A percentile compares a stretch with the other conserved stretches of the same genome.
These are phyloP conservation scores for Sardina pilchardus DNA, from an alignment of 2,113 vertebrate genomes.

Conservation along the genomic window DNA sequence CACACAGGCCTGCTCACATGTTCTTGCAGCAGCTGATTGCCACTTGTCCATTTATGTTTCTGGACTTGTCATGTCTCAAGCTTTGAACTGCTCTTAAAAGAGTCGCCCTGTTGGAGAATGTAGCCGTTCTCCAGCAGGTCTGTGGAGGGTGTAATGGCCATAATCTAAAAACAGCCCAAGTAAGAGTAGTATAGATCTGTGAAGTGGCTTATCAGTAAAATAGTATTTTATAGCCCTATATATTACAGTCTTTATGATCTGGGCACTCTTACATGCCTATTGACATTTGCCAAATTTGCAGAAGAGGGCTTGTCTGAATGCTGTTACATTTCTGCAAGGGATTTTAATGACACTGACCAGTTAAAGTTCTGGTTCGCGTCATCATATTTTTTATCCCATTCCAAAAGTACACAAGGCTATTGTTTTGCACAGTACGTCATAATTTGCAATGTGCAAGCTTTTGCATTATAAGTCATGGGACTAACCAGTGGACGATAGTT, in stretches of 20 bases:
- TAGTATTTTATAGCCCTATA: not conserved
- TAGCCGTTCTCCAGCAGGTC: not conserved
- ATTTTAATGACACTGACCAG: not conserved
- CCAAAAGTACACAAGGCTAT: not conserved
- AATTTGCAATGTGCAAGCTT: not conserved
- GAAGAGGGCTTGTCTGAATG: not conserved
- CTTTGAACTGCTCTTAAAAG: not conserved
- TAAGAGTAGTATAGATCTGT: not conserved
- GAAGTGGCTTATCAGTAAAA: not conserved
- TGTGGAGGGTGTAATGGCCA: too few species aligned
- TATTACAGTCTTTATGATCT: not conserved
- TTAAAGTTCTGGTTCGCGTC: too few species aligned
- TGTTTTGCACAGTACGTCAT: not conserved
- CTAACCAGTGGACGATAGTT: not conserved
- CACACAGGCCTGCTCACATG: not conserved
- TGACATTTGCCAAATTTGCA: not conserved
- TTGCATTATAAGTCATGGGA: not conserved
- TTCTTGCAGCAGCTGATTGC: not conserved
- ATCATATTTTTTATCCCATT: not conserved
- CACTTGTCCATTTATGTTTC: not conserved
- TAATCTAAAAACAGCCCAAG: not conserved
- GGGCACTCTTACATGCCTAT: not conserved
- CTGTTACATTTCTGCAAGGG: not conserved
- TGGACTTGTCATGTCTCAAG: not conserved
- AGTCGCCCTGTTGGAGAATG: not conserved